Conservation (phyloP, 1,140 invertebrate genomes). For the Bombus pascuorum region DNA sequence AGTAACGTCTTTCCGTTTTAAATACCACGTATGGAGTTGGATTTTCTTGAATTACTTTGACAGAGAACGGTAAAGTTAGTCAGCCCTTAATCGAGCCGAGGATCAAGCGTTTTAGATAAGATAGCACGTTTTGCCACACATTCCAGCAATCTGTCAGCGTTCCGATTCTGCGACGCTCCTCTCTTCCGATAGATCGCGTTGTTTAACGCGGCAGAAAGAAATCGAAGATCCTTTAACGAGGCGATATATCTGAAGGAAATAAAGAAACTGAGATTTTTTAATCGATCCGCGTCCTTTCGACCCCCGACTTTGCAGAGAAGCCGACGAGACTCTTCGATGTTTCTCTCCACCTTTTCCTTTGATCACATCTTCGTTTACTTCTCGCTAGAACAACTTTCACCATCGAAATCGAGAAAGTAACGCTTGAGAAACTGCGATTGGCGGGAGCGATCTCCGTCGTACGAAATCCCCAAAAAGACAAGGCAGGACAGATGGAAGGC, state of each 20-base stretch:
- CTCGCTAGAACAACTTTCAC: background rate
- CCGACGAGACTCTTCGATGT: background rate
- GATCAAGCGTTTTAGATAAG: constrained; percentile 1
- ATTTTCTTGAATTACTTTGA: background rate
- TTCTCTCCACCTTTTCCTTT: background rate
- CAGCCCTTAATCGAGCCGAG: constrained; percentile 12
- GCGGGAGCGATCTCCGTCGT: background rate
- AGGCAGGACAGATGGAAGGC: background rate
- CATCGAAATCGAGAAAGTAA: constrained; percentile 37
- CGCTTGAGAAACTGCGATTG: constrained; percentile 21
- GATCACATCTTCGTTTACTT: background rate
- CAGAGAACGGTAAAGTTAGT: background rate
- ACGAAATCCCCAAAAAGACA: background rate
- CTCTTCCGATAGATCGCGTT: constrained; percentile 31
- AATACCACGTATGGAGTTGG: background rate
- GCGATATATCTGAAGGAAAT: constrained; percentile 54
- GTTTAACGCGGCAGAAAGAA: constrained; percentile 37
- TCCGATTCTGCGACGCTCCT: constrained; percentile 49
- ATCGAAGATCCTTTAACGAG: constrained; percentile 48
- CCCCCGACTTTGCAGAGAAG: background rate
- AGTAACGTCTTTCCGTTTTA: background rate
- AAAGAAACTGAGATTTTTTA: constrained; percentile 64
- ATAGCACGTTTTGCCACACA: constrained; percentile 48
- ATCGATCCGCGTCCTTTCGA: constrained; percentile 25
- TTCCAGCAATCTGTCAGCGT: constrained; percentile 58